phyloP scores from a whole-genome alignment of 2,797 vertebrate species.

The Gastrophryne carolinensis region DNA sequence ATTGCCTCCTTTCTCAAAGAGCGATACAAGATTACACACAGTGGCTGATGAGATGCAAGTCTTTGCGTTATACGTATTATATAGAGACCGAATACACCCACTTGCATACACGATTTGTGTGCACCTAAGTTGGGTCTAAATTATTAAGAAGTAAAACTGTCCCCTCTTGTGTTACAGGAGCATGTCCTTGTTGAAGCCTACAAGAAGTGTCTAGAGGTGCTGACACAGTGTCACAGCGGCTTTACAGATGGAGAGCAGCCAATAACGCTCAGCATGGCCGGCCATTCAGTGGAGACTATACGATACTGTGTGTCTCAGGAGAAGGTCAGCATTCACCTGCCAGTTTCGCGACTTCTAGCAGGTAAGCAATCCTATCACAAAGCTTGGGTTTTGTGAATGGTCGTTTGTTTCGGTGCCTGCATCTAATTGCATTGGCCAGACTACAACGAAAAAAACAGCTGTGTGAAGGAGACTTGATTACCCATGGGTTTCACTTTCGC shows the following conservation, averaged over 20 bases:
- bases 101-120: too few relatives aligned
- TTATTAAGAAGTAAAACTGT: neutral
- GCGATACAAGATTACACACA: too few relatives aligned
- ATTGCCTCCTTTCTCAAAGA: too few relatives aligned
- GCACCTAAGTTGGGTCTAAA: too few relatives aligned
- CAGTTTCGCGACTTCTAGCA: constrained; percentile 90
- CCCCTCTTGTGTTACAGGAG: constrained; percentile 72
- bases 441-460: too few relatives aligned
- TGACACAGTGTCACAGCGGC: constrained; percentile 86
- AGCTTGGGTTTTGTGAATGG: too few relatives aligned
- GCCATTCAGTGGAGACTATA: constrained; percentile 91
- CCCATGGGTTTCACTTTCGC: neutral
- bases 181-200: constrained; percentile 90
- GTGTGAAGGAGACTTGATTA: too few relatives aligned
- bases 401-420: too few relatives aligned
- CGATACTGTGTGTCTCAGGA: constrained; percentile 95
- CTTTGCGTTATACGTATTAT: too few relatives aligned
- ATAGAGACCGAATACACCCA: too few relatives aligned
- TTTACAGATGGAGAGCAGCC: constrained; percentile 92
- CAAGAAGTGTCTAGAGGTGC: constrained; percentile 82
- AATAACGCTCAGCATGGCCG: constrained; percentile 85
- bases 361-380: constrained; percentile 73
- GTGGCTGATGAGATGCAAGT: too few relatives aligned
- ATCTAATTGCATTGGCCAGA: too few relatives aligned
- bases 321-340: constrained; percentile 95